These are phyloP conservation scores for Lytechinus pictus DNA, from an alignment of 35 echinoderm and acorn worm species.

Conservation along the genomic window DNA sequence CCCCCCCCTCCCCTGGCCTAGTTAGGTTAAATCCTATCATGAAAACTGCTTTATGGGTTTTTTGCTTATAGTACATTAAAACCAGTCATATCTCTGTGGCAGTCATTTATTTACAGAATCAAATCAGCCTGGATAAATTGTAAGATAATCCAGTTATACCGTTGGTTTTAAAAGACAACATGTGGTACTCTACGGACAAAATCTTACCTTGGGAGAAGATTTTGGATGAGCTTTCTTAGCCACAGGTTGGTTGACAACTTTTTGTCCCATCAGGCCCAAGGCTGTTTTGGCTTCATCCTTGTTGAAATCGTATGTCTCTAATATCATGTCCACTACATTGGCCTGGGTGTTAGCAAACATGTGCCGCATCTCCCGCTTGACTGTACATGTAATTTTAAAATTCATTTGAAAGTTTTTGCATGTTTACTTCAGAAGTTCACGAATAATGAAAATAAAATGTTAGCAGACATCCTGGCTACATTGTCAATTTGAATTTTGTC, in stretches of 20 bases:
- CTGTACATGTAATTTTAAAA: background rate
- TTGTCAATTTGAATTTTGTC: no score
- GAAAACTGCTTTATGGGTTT: no score
- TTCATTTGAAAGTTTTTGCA: background rate
- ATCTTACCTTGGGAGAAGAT: slow-evolving; percentile 1
- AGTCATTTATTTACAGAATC: no score
- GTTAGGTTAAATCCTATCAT: no score
- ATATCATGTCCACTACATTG: background rate
- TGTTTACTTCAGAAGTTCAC: background rate
- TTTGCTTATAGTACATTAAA: no score
- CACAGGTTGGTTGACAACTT: background rate
- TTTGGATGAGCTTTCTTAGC: background rate
- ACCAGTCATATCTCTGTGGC: no score
- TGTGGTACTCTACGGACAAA: background rate
- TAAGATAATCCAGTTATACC: no score
- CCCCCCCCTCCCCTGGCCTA: background rate
- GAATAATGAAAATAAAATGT: background rate
- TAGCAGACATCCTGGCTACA: no score
- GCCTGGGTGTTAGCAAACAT: background rate
- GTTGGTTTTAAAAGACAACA: background rate
- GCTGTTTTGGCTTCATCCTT: background rate
- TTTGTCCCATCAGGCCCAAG: background rate
- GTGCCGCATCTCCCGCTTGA: slow-evolving; percentile 7
- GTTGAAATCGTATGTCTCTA: slow-evolving; percentile 2
- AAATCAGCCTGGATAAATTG: no score